Evolutionary conservation across 2,797 vertebrate species (phyloP), one percentile per base, ranked within the genome.

Genomic region (Gouania willdenowi): DNA sequence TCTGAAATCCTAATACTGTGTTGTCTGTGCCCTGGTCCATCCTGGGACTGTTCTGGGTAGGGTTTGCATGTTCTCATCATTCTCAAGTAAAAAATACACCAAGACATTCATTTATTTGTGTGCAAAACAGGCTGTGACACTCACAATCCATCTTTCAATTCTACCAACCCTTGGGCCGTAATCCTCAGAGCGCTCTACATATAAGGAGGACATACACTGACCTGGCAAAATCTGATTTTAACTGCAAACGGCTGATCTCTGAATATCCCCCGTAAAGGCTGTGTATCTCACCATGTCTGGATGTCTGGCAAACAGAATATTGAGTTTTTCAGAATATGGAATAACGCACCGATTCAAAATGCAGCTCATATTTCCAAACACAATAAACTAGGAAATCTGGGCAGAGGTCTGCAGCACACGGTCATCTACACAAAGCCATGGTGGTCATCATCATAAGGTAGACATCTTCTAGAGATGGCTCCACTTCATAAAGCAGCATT

Each of bases 401-500:
- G 84, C 86, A 79, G 65, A 85, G 87, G 87, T 87, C 87, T 88
- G 83, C 89, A 13, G 13, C 87, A 75, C 88, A 84, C 76, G 77
- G 86, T n/a, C n/a, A n/a, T n/a, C n/a, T n/a, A n/a, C 88, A 88
- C 84, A 71, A 62, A 89, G 87, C 83, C 82, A 77, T 79, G 79
- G 84, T 85, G 87, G 88, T 90, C 87, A 90, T 85, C 42, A 51
- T 80, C 76, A 78, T 81, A 78, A 82, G 44, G 50, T 47, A 19
- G 45, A 33, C 48, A 9, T 34, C 48, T 53, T 33, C 29, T 41
- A 4, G 49, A 52, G 55, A 54, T 13, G 10, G 35, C 8, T 8
- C 11, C 40, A 33, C 91, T 91, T 96, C 92, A 98, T 98, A 98
- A 97, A 95, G 88, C 80, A 89, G 94, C 91, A 93, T 95, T 97